Evolutionary conservation across 2,888 invertebrate species (phyloP), one percentile per base, ranked within the genome.

Genomic region (Prosapia bicincta): DNA sequence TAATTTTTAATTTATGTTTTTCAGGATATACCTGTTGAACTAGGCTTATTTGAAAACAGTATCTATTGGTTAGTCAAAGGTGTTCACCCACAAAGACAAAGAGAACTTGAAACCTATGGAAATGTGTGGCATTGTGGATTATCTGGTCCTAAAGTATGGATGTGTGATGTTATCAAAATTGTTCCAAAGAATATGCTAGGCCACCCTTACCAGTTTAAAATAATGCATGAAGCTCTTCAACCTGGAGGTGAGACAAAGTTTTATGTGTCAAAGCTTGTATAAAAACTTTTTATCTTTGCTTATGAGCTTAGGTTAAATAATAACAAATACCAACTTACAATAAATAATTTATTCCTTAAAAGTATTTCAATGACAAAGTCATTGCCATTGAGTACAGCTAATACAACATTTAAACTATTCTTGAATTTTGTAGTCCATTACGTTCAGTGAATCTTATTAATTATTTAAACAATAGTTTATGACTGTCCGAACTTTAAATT

Each of bases 51-150:
- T 83, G 94, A 94, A 83, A 92, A 93, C 83, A 87, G 91, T 79
- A 85, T 96, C 0, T 96, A 92, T 84, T 94, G 92, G 87, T 84
- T 90, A 0, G 87, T 80, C 0, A 76, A 77, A 38, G 71, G 74
- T 25, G 26, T 30, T 13, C 54, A 69, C 23, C 25, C 74, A 2
- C 25, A 66, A 23, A 67, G 69, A 7, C 43, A 28, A 0, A 71
- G 73, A 43, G 74, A 76, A n/a, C 38, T 76, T 15, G 71, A 74
- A 20, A 43, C 68, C 3, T 72, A 72, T 20, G 75, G 77, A 66
- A 77, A 75, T 69, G 69, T 78, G 54, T 75, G 75, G 71, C 73
- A 76, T 75, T 93, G 91, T 81, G 85, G 85, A n/a, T 84, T 91
- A 38, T 89, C 86, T 79, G 90, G 88, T 0, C 78, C 83, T 26